These are phyloP conservation scores for Callimorpha dominula DNA, from an alignment of 2,888 invertebrate species.

Conservation along the genomic window DNA sequence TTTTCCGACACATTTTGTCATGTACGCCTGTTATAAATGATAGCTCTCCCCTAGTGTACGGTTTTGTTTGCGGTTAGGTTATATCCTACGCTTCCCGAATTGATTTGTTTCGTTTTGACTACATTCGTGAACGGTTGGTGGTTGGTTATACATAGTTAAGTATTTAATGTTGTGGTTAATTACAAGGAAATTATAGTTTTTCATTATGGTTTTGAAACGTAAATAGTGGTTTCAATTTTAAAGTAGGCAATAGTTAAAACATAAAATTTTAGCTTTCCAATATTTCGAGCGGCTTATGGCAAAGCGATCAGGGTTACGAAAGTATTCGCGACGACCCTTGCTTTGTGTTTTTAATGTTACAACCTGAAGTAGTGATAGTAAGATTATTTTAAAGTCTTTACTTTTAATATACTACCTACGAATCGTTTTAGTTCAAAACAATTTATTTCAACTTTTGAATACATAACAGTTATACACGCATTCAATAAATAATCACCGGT, in stretches of 20 bases:
- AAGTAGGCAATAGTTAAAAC: neutral
- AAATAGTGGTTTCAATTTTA: neutral
- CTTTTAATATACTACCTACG: no score
- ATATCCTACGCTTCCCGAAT: constrained; percentile 26
- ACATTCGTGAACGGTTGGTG: constrained; percentile 14
- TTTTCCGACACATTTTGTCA: constrained; percentile 42
- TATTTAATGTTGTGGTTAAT: constrained; percentile 9
- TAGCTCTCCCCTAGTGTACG: constrained; percentile 19
- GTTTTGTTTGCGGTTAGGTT: constrained; percentile 29
- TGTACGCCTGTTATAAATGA: constrained; percentile 36
- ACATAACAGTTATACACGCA: no score
- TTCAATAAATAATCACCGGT: no score
- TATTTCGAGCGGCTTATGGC: neutral
- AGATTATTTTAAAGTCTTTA: no score
- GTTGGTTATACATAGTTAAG: constrained; percentile 11
- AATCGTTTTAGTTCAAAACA: no score
- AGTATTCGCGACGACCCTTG: no score
- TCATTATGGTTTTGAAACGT: neutral
- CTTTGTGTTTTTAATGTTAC: no score
- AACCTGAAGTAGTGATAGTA: no score
- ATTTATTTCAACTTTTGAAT: no score
- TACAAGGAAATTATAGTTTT: neutral
- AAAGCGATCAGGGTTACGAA: neutral
- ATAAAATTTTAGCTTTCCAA: neutral
- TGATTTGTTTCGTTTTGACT: constrained; percentile 33